Evolutionary conservation across 2,113 vertebrate genomes (phyloP).

Genomic region (Ctenomys sociabilis): DNA sequence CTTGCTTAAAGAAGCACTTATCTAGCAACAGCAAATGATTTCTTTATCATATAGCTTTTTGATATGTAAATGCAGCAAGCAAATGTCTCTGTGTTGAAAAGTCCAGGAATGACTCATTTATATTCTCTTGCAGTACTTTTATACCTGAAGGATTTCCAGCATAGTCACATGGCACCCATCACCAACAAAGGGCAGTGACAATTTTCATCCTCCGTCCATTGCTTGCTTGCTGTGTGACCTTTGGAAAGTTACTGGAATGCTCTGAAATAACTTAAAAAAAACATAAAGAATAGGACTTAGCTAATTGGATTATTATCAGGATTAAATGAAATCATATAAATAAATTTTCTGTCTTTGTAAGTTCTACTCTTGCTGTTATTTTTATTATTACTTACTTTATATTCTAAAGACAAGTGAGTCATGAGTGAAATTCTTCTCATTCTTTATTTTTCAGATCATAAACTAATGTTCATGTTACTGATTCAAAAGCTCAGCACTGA

Average conservation of each 20-base stretch:
- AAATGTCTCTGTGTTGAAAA: slow-evolving; percentile 65
- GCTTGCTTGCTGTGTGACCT: slow-evolving; percentile 65
- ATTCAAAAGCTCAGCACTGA: slow-evolving; percentile 1
- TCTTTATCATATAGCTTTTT: slow-evolving; percentile 81
- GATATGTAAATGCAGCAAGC: slow-evolving; percentile 84
- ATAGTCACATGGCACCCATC: slow-evolving; percentile 2
- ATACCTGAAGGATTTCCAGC: slow-evolving; percentile 44
- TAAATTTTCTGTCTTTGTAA: background rate
- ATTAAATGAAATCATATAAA: slow-evolving; percentile 26
- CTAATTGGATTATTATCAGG: background rate
- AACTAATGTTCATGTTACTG: background rate
- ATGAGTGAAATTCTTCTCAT: background rate
- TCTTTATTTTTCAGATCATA: background rate
- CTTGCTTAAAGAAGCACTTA: slow-evolving; percentile 81
- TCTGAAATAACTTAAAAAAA: slow-evolving; percentile 50
- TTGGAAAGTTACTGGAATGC: slow-evolving; percentile 55
- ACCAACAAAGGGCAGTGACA: slow-evolving; percentile 8
- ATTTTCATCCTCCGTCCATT: slow-evolving; percentile 39
- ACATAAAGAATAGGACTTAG: background rate
- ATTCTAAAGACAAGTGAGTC: slow-evolving; percentile 5
- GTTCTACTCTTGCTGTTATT: background rate
- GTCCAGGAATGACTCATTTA: slow-evolving; percentile 79
- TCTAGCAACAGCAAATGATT: slow-evolving; percentile 82
- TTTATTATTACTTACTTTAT: background rate
- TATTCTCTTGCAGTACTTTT: slow-evolving; percentile 63